A percentile compares a stretch with the other conserved stretches of the same genome.
These are phyloP conservation scores for Hippoglossus hippoglossus DNA, from an alignment of 2,797 vertebrate genomes.

Conservation along the genomic window DNA sequence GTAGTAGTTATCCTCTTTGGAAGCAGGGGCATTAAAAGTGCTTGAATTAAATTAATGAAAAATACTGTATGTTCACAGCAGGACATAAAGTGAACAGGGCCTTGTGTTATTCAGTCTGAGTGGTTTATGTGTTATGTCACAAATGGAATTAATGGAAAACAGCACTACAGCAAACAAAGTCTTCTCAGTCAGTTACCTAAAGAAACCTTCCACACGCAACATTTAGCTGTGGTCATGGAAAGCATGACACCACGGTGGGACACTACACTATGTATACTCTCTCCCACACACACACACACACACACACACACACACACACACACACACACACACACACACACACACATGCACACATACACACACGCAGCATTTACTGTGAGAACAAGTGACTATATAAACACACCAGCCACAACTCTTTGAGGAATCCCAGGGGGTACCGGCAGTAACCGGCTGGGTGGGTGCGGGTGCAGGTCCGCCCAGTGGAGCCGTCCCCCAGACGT, in stretches of 20 bases:
- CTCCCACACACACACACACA: constrained; percentile 7
- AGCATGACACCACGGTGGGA: constrained; percentile 48
- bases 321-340: constrained; percentile 7
- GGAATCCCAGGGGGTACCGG: constrained; percentile 35
- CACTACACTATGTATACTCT: constrained; percentile 34
- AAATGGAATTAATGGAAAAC: constrained; percentile 25
- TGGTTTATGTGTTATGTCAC: constrained; percentile 6
- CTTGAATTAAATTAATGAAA: not conserved
- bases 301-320: too few species aligned
- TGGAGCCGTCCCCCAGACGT: constrained; percentile 23
- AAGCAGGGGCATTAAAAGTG: not conserved
- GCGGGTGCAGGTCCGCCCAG: constrained; percentile 1
- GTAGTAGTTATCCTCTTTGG: not conserved
- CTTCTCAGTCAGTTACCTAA: constrained; percentile 35
- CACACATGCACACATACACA: not conserved
- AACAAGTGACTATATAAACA: constrained; percentile 58
- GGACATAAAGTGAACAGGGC: not conserved
- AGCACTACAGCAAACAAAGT: constrained; percentile 14
- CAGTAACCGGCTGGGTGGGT: not conserved
- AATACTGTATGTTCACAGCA: constrained; percentile 1
- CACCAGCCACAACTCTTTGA: constrained; percentile 51
- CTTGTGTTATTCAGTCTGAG: not conserved
- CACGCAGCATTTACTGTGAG: constrained; percentile 53
- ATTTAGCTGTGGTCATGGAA: constrained; percentile 42
- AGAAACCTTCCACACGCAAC: constrained; percentile 36